Evolutionary conservation across 2,113 vertebrate species (phyloP).

Genomic region (Ammodytes marinus): DNA sequence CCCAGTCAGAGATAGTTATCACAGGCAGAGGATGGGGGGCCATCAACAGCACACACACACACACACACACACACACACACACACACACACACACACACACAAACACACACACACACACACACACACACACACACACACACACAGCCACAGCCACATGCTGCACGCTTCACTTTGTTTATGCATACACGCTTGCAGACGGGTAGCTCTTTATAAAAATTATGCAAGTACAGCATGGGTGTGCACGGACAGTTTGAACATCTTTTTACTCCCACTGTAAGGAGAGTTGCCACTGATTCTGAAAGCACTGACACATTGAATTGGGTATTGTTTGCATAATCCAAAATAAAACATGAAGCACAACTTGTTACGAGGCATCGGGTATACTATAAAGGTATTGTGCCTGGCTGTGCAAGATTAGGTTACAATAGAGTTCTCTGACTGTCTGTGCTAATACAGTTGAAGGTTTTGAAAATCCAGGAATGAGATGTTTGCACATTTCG

Average conservation of each 20-base stretch:
- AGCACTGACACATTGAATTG: constrained; percentile 25
- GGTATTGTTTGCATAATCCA: constrained; percentile 36
- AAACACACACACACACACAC: too few relatives aligned
- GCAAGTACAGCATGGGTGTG: constrained; percentile 45
- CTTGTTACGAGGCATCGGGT: neutral
- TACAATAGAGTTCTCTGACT: neutral
- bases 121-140: too few relatives aligned
- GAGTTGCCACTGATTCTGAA: constrained; percentile 42
- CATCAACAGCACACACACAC: constrained; percentile 17
- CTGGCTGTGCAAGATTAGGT: neutral
- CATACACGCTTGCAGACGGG: constrained; percentile 45
- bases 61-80: constrained; percentile 43
- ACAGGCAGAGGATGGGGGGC: constrained; percentile 53
- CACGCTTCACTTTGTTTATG: constrained; percentile 47
- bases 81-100: constrained; percentile 44
- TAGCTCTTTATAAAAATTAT: constrained; percentile 75
- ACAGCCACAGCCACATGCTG: constrained; percentile 25
- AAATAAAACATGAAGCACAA: constrained; percentile 26
- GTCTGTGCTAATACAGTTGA: neutral
- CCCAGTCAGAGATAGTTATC: constrained; percentile 78
- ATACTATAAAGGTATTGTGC: too few relatives aligned
- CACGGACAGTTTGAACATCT: constrained; percentile 56
- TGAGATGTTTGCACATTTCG: neutral
- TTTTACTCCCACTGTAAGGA: constrained; percentile 30
- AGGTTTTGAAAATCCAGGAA: neutral